Evolutionary conservation across 2,888 invertebrate genomes (phyloP).

Genomic region (Athetis lepigone): DNA sequence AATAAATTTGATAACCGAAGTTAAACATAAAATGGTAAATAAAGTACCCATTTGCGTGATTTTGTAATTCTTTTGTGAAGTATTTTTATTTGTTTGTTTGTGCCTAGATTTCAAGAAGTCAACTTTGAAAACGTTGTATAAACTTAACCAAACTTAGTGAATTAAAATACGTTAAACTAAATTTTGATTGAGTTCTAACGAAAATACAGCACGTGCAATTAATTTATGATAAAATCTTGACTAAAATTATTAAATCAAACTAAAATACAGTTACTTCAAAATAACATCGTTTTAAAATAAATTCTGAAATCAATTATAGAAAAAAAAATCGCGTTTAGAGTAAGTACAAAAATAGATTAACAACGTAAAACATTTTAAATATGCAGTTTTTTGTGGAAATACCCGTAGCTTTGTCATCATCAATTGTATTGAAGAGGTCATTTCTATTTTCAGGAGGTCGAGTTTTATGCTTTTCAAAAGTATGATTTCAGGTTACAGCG

Average conservation of each 20-base stretch:
- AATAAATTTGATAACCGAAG: slow-evolving; percentile 78
- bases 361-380: neutral
- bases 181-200: too few relatives aligned
- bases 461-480: slow-evolving; percentile 4
- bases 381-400: neutral
- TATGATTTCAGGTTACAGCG: slow-evolving; percentile 53
- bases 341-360: neutral
- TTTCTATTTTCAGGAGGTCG: slow-evolving; percentile 8
- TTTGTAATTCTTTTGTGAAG: slow-evolving; percentile 63
- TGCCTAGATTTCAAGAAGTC: slow-evolving; percentile 15
- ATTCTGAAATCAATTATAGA: neutral
- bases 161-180: neutral
- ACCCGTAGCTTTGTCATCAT: too few relatives aligned
- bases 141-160: neutral
- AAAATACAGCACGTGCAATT: too few relatives aligned
- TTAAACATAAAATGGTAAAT: slow-evolving; percentile 63
- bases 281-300: neutral
- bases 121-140: neutral
- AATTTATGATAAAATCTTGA: too few relatives aligned
- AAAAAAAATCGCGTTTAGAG: neutral
- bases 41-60: slow-evolving; percentile 60
- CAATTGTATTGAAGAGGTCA: neutral
- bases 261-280: neutral
- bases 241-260: too few relatives aligned
- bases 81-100: slow-evolving; percentile 33